phyloP scores from a whole-genome alignment of 2,888 invertebrate species.

The Napeogenes sylphis region DNA sequence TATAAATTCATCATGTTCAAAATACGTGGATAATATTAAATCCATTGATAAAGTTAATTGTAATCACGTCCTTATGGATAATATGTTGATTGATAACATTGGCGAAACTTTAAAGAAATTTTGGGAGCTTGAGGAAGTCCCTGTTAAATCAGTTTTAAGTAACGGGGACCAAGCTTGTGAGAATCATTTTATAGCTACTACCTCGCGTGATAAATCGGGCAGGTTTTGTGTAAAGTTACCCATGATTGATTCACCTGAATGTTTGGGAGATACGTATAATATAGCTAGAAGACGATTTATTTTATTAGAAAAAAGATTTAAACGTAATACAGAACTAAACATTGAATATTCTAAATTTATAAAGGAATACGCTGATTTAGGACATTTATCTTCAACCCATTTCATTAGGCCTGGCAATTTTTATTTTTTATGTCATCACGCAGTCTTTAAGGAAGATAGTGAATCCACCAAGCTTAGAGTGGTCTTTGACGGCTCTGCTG shows the following conservation, averaged over 20 bases:
- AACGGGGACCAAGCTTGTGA: conserved; percentile 14
- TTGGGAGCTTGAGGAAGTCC: conserved; percentile 15
- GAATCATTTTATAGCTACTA: conserved; percentile 8
- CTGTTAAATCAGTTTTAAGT: conserved; percentile 12
- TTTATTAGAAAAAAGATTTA: conserved; percentile 17
- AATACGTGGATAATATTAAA: too few species aligned
- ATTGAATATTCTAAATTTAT: conserved; percentile 9
- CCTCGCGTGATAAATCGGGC: conserved; percentile 6
- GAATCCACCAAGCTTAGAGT: conserved; percentile 34
- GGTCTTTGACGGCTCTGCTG: conserved; percentile 33
- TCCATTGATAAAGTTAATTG: neutral
- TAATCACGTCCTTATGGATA: neutral
- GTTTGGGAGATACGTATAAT: conserved; percentile 12
- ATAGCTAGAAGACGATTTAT: conserved; percentile 16
- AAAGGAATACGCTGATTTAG: conserved; percentile 21
- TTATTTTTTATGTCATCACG: conserved; percentile 31
- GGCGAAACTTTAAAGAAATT: conserved; percentile 2
- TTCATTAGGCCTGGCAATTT: neutral
- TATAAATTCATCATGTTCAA: neutral
- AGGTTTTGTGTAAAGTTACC: conserved; percentile 15
- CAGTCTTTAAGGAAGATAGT: conserved; percentile 27
- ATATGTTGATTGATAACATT: neutral
- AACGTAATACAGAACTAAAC: conserved; percentile 9
- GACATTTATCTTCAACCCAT: conserved; percentile 8
- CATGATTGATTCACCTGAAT: conserved; percentile 4